These are phyloP conservation scores for Osmoderma eremita DNA, from an alignment of 2,888 invertebrate species.

Conservation along the genomic window DNA sequence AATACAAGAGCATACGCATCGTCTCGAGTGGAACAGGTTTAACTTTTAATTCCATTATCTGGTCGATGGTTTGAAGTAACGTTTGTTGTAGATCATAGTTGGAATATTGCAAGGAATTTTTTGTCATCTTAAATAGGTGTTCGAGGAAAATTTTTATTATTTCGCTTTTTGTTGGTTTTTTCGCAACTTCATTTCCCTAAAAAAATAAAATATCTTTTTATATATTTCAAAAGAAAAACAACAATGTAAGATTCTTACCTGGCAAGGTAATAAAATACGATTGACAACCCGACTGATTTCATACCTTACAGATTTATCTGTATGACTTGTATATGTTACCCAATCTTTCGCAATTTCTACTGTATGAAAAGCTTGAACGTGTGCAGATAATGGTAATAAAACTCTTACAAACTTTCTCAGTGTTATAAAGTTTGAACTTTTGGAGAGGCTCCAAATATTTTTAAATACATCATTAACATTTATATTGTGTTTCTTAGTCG, in stretches of 20 bases:
- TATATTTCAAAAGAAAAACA: not conserved
- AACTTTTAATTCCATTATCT: conserved; percentile 63
- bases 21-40: conserved; percentile 63
- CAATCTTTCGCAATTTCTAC: conserved; percentile 59
- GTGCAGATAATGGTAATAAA: conserved; percentile 63
- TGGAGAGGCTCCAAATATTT: conserved; percentile 26
- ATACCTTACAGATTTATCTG: conserved; percentile 56
- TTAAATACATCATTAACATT: conserved; percentile 18
- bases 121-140: conserved; percentile 64
- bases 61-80: conserved; percentile 67
- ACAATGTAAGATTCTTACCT: conserved; percentile 48
- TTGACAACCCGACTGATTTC: conserved; percentile 59
- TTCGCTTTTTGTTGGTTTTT: conserved; percentile 60
- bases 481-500: not conserved
- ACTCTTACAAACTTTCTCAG: conserved; percentile 56
- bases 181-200: conserved; percentile 53
- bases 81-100: conserved; percentile 68
- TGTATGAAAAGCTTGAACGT: conserved; percentile 61
- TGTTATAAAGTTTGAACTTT: conserved; percentile 45
- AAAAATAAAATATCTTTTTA: too few species aligned
- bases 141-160: conserved; percentile 64
- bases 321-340: conserved; percentile 61
- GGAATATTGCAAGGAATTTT: conserved; percentile 65
- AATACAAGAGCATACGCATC: conserved; percentile 69
- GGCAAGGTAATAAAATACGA: conserved; percentile 55